Percentiles rank a stretch among this genome's conserved stretches.
Evolutionary conservation across 2,888 invertebrate species (phyloP).

Genomic region (Drosophila fulvimacula): DNA sequence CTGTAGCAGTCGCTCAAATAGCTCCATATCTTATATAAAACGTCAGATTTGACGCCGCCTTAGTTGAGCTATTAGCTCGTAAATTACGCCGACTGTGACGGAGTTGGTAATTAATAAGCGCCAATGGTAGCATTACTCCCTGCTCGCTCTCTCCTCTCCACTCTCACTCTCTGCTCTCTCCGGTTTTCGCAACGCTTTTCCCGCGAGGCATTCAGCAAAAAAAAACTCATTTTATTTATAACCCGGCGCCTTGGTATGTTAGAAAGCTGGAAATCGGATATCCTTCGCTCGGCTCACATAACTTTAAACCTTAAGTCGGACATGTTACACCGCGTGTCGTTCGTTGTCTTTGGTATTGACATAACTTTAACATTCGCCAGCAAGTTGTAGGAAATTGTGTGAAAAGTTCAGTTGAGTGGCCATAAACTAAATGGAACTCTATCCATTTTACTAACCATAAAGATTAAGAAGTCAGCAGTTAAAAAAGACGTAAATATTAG

Average conservation of each 20-base stretch:
- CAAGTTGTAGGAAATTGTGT: constrained; percentile 2
- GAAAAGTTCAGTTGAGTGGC: neutral
- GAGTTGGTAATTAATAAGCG: constrained; percentile 49
- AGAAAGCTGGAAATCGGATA: constrained; percentile 37
- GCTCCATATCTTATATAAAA: constrained; percentile 45
- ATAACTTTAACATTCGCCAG: neutral
- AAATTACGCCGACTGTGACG: constrained; percentile 36
- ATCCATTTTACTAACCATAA: neutral
- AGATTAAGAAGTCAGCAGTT: neutral
- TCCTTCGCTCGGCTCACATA: constrained; percentile 17
- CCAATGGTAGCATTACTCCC: constrained; percentile 1
- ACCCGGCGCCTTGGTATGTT: neutral
- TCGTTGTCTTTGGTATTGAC: neutral
- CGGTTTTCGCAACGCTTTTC: constrained; percentile 1
- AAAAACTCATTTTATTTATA: constrained; percentile 17
- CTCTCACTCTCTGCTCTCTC: neutral
- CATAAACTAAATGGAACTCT: neutral
- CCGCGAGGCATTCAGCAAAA: constrained; percentile 3
- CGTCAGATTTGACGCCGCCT: constrained; percentile 21
- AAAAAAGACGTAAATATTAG: neutral
- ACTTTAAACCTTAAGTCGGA: constrained; percentile 3
- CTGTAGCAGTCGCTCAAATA: constrained; percentile 6
- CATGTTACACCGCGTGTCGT: constrained; percentile 1
- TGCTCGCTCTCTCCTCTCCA: neutral
- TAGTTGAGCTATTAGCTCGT: constrained; percentile 29